These are phyloP conservation scores for Melanotaenia maccullochi DNA, from an alignment of 2,797 vertebrate genomes.

Conservation along the genomic window DNA sequence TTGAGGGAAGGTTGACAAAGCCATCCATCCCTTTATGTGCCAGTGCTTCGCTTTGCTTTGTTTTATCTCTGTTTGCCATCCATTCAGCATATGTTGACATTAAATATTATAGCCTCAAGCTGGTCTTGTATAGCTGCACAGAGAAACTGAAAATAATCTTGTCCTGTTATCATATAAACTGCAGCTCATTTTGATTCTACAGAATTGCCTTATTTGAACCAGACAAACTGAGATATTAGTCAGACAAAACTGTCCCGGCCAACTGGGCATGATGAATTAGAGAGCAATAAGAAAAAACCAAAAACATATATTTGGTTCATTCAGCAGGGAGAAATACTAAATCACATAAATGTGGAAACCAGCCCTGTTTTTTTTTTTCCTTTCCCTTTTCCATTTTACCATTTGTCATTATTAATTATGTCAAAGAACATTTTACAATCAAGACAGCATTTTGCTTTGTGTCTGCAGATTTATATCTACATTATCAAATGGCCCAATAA, in stretches of 20 bases:
- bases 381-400: neutral
- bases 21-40: constrained; percentile 27
- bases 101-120: constrained; percentile 23
- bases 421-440: neutral
- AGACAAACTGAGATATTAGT: constrained; percentile 34
- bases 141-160: constrained; percentile 21
- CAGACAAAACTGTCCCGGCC: constrained; percentile 2
- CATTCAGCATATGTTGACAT: constrained; percentile 10
- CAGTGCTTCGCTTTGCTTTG: constrained; percentile 19
- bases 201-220: constrained; percentile 33
- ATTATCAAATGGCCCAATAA: neutral
- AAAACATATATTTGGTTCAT: too few relatives aligned
- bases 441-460: neutral
- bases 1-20: constrained; percentile 18
- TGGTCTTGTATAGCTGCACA: constrained; percentile 32
- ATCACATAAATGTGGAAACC: constrained; percentile 24
- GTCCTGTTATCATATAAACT: constrained; percentile 33
- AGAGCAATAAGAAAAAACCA: neutral
- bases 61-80: constrained; percentile 15
- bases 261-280: constrained; percentile 33
- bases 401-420: constrained; percentile 10
- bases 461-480: neutral
- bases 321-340: constrained; percentile 22
- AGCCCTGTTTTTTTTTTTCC: constrained; percentile 1
- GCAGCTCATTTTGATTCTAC: constrained; percentile 3